Conservation (phyloP, 2,797 vertebrate species). For the Scolopax rusticola region DNA sequence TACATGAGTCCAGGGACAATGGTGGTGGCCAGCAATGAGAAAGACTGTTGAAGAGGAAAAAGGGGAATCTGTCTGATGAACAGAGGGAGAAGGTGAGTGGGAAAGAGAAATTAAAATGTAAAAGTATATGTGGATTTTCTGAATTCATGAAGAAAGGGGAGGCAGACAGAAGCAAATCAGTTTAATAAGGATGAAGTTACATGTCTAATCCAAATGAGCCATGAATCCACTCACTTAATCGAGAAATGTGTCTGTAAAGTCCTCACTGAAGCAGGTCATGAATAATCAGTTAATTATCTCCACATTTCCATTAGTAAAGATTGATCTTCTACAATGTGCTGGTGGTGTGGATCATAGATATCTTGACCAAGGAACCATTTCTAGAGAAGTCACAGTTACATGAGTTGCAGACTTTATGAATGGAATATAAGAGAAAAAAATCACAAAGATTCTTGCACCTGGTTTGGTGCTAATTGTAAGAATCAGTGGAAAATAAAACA, state of each 20-base stretch:
- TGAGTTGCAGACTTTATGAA: not conserved
- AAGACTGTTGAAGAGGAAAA: not conserved
- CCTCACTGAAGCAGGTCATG: not conserved
- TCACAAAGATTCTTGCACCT: not conserved
- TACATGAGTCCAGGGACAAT: not conserved
- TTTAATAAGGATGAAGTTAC: slow-evolving; percentile 36
- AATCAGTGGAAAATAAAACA: not conserved
- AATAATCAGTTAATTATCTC: slow-evolving; percentile 16
- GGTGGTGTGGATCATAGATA: not conserved
- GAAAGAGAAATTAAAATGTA: not conserved
- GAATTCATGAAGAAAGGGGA: not conserved
- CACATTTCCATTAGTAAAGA: slow-evolving; percentile 19
- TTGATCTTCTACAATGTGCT: not conserved
- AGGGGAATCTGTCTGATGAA: not conserved
- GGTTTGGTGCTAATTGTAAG: not conserved
- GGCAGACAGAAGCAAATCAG: not conserved
- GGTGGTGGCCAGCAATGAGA: not conserved
- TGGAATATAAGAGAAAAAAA: not conserved
- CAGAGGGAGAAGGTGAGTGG: not conserved
- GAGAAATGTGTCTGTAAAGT: not conserved
- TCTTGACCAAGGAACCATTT: not conserved
- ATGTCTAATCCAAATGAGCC: slow-evolving; percentile 39
- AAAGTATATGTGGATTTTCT: not conserved
- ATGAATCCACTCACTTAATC: slow-evolving; percentile 11
- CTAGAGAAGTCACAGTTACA: not conserved